A percentile compares a stretch with the other conserved stretches of the same genome.
phyloP scores from a whole-genome alignment of 2,888 invertebrate genomes.

The Mythimna loreyi region DNA sequence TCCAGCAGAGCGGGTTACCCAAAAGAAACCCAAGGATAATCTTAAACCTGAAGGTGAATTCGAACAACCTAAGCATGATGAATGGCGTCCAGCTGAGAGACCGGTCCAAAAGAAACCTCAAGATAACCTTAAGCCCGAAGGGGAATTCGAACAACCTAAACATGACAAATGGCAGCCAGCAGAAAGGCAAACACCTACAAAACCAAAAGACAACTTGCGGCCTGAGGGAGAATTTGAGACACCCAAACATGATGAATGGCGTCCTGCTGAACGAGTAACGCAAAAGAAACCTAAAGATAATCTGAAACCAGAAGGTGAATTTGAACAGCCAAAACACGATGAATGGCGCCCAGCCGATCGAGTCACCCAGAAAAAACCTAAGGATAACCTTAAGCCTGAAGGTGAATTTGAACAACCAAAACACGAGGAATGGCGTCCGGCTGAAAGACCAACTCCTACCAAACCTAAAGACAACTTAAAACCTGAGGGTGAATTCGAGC shows the following conservation, averaged over 20 bases:
- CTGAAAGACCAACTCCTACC: conserved; percentile 73
- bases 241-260: conserved; percentile 78
- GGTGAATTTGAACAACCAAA: conserved; percentile 77
- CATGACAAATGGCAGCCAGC: conserved; percentile 44
- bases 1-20: conserved; percentile 25
- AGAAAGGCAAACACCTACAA: conserved; percentile 30
- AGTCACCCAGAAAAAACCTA: conserved; percentile 67
- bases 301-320: conserved; percentile 80
- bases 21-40: conserved; percentile 76
- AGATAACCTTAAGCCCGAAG: conserved; percentile 39
- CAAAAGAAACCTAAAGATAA: conserved; percentile 82
- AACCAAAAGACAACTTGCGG: conserved; percentile 42
- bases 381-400: conserved; percentile 82
- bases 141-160: conserved; percentile 45
- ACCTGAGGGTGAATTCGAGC: conserved; percentile 85
- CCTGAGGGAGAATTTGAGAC: conserved; percentile 83
- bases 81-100: conserved; percentile 76
- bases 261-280: conserved; percentile 77
- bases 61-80: conserved; percentile 74
- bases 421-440: conserved; percentile 83
- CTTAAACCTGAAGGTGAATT: conserved; percentile 84
- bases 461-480: conserved; percentile 67
- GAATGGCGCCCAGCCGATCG: conserved; percentile 77
- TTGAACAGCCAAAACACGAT: conserved; percentile 78
- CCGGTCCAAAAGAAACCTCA: conserved; percentile 22